These are phyloP conservation scores for Characodon lateralis DNA, from an alignment of 2,797 vertebrate genomes.

Conservation along the genomic window DNA sequence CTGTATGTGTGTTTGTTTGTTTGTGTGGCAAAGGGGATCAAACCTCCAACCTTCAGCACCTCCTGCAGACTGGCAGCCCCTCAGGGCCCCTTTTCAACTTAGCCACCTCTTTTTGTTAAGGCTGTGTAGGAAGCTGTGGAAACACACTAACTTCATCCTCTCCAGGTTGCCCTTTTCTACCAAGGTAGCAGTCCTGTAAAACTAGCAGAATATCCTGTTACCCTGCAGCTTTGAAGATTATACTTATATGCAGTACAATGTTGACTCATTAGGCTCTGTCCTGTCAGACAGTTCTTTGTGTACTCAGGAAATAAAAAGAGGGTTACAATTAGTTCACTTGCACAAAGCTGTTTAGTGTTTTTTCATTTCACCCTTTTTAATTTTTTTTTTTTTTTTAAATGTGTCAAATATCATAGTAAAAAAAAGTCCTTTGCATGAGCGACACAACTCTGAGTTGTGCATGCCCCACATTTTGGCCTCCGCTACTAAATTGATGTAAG, in stretches of 20 bases:
- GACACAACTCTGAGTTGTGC: too few relatives aligned
- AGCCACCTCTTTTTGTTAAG: conserved; percentile 44
- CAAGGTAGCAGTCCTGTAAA: neutral
- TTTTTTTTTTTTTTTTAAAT: neutral
- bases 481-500: neutral
- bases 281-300: conserved; percentile 15
- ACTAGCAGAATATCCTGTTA: neutral
- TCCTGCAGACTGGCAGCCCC: conserved; percentile 50
- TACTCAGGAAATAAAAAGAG: conserved; percentile 1
- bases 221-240: conserved; percentile 7
- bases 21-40: conserved; percentile 28
- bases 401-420: neutral
- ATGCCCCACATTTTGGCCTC: too few relatives aligned
- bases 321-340: conserved; percentile 6
- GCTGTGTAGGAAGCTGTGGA: conserved; percentile 25
- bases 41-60: conserved; percentile 55
- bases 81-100: conserved; percentile 36
- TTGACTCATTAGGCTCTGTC: conserved; percentile 6
- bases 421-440: too few relatives aligned
- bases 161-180: conserved; percentile 24
- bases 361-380: neutral
- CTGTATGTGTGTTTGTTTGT: conserved; percentile 29
- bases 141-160: conserved; percentile 31
- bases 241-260: neutral
- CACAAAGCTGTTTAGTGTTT: conserved; percentile 5